These are phyloP conservation scores for Dysidea cf. avara DNA, from an alignment of 37 sponge, comb jelly and placozoan genomes.

Conservation along the genomic window DNA sequence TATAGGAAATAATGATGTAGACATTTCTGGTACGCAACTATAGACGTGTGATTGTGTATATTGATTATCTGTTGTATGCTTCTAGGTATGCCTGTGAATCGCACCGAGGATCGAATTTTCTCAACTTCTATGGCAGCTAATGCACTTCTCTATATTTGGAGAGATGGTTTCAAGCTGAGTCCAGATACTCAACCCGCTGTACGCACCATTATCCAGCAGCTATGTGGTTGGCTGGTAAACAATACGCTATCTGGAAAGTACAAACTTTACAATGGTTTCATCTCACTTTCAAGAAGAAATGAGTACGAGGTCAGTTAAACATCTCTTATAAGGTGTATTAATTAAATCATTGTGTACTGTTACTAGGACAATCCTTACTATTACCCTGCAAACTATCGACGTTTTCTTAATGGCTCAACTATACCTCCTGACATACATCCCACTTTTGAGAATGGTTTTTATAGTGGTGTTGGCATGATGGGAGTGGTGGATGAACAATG, in stretches of 20 bases:
- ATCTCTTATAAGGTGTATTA: too few species aligned
- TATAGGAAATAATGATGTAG: slow-evolving; percentile 40
- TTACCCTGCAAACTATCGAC: too few species aligned
- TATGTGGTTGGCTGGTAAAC: slow-evolving; percentile 30
- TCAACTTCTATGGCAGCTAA: slow-evolving; percentile 51
- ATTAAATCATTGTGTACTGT: too few species aligned
- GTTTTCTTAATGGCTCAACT: too few species aligned
- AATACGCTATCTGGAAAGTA: slow-evolving; percentile 16
- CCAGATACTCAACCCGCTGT: slow-evolving; percentile 20
- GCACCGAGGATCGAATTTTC: slow-evolving; percentile 37
- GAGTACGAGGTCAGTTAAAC: too few species aligned
- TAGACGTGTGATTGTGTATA: neutral
- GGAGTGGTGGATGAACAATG: too few species aligned
- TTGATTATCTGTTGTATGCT: too few species aligned
- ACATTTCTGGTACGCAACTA: slow-evolving; percentile 33
- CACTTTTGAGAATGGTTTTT: too few species aligned
- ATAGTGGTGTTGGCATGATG: slow-evolving; percentile 51
- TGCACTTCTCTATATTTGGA: slow-evolving; percentile 42
- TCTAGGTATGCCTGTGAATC: slow-evolving; percentile 35
- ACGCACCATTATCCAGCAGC: neutral
- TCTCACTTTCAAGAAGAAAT: slow-evolving; percentile 48
- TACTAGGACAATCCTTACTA: too few species aligned
- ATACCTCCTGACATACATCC: too few species aligned
- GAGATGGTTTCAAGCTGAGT: slow-evolving; percentile 1
- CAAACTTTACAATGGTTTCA: slow-evolving; percentile 43